Base-by-base conservation (phyloP, 2,113 vertebrate species). In the Rhipidura dahli region DNA sequence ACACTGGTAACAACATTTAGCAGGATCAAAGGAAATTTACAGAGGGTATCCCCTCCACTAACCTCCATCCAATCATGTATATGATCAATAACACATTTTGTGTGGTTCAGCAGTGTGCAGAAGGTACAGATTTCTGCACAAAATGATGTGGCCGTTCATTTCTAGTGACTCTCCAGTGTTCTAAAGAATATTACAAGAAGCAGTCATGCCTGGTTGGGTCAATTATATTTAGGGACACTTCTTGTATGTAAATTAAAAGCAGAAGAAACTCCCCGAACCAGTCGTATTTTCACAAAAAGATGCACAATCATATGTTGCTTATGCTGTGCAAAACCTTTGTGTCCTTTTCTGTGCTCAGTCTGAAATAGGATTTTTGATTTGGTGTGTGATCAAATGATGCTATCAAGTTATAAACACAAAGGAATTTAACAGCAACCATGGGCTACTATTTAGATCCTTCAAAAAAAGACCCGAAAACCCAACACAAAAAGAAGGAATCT, bases 21-120 rank as follows among this genome's bases (percentile, higher is more conserved):
- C 45, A 89, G 92, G 94, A 97, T 83, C 90, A 93, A 64, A 96
- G 75, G 61, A 94, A 97, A 97, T 94, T 94, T 94, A 94, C 70
- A 92, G 92, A 89, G 49, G 40, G 81, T 60, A 57, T 81, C 94
- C 44, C 81, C 81, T 84, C 76, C 53, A 72, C 94, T 76, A 96
- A 72, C 53, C 83, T 94, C 86, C 86, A 94, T 91, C 70, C 72
- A 86, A 82, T 96, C 87, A 84, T 63, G 56, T 81, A 64, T 90
- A 63, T 94, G 86, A 95, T 96, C 96, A 97, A 94, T 92, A 96
- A 94, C 72, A 50, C 88, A 89, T 95, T 91, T 94, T 60, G 45
- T 84, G 54, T 73, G 89, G 39, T 85, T 92, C 81, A 94, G 42
- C 61, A 63, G 82, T 1, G 2, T 94, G 87, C 49, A 83, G 93